These are phyloP conservation scores for Pseudotriccus pelzelni DNA, from an alignment of 2,797 vertebrate genomes.

Conservation along the genomic window DNA sequence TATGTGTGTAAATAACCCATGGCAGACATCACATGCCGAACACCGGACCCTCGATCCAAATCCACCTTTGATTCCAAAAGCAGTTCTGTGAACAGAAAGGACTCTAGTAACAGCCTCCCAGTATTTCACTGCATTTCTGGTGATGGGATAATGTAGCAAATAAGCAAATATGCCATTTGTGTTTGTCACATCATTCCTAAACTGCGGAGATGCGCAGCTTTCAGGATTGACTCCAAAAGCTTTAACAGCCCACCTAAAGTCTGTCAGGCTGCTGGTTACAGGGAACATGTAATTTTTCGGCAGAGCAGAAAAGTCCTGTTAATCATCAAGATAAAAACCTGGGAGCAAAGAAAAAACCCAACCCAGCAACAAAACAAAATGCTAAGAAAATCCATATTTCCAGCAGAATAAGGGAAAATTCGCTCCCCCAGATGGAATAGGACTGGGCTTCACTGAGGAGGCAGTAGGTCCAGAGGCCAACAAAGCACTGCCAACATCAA, in stretches of 20 bases:
- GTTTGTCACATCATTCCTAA: conserved; percentile 22
- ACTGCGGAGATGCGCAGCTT: background rate
- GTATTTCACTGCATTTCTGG: background rate
- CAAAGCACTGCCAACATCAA: background rate
- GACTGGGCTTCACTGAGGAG: background rate
- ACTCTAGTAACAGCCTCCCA: background rate
- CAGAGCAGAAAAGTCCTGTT: conserved; percentile 24
- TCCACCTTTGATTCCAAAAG: background rate
- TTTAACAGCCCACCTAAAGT: conserved; percentile 59
- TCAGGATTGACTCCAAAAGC: background rate
- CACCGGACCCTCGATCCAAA: background rate
- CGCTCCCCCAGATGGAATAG: rapidly evolving
- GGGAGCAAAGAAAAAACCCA: background rate
- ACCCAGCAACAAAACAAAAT: background rate
- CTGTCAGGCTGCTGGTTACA: conserved; percentile 32
- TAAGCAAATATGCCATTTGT: background rate
- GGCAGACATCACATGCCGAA: rapidly evolving
- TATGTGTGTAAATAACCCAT: rapidly evolving
- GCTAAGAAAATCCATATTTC: background rate
- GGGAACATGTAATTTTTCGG: background rate
- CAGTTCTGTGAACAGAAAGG: background rate
- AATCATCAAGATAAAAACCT: background rate
- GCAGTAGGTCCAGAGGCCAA: background rate
- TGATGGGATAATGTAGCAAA: background rate
- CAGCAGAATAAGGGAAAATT: background rate